Conservation (phyloP, 2,888 invertebrate genomes). For the Brenthis daphne region DNA sequence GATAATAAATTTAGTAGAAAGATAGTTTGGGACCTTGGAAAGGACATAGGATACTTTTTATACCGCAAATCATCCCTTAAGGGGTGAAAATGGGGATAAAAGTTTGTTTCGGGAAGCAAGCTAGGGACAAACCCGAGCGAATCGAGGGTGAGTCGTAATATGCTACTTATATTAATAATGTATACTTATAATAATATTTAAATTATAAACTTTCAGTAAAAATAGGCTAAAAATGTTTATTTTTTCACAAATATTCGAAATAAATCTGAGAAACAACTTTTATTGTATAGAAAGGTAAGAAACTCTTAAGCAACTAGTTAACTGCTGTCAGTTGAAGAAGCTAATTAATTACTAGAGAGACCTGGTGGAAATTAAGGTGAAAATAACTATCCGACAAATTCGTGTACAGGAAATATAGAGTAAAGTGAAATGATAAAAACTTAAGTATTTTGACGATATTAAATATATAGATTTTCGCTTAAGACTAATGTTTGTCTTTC, state of each 20-base stretch:
- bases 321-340: conserved; percentile 3
- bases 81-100: too few species aligned
- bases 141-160: too few species aligned
- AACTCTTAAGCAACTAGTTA: background rate
- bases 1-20: too few species aligned
- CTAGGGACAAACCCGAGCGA: too few species aligned
- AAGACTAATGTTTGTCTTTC: too few species aligned
- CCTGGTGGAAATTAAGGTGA: conserved; percentile 7
- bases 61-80: too few species aligned
- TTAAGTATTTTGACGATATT: background rate
- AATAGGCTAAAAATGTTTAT: background rate
- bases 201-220: background rate
- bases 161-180: too few species aligned
- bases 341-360: conserved; percentile 8
- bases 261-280: background rate
- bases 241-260: background rate
- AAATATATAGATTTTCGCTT: too few species aligned
- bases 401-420: background rate
- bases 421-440: background rate
- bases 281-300: background rate
- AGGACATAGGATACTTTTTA: too few species aligned
- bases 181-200: too few species aligned
- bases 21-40: too few species aligned
- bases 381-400: background rate
- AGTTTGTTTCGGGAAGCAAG: too few species aligned